Evolutionary conservation across 1,140 invertebrate species (phyloP), one percentile per base, ranked within the genome.

Genomic region (Nebria ingens): DNA sequence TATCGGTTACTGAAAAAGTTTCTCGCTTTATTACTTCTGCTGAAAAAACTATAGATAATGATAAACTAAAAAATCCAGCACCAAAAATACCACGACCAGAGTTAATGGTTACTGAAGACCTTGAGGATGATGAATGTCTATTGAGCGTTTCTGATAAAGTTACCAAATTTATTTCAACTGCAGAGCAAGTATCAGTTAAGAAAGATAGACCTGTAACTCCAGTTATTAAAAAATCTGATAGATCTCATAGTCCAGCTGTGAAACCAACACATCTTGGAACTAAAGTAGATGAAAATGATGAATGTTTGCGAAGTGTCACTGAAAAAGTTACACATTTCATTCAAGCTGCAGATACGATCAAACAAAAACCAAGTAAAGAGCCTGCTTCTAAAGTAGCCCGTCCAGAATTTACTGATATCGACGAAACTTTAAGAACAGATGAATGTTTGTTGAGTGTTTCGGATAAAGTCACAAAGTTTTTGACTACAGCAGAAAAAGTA

Each of bases 141-240:
- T 65, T 83, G 29, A 82, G 78, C 58, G 81, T 84, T 2, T 79
- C 81, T 57, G 77, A 83, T 55, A 84, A 83, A 70, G 81, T 82
- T 13, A 77, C 75, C 62, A 75, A 81, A 42, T 84, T 83, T 58
- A 70, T 82, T 38, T 76, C 74, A 60, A 79, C 78, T 22, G 79
- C 82, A 45, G 80, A 83, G 67, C 76, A 77, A 50, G 66, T 77
- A 4, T 6, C 40, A 45, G 17, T 17, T 17, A 45, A 0, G 78
- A 73, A 51, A 65, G 68, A 19, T 64, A 68, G 19, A 72, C 64
- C 17, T 58, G 60, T 21, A 59, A 73, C 62, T 60, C 71, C 38
- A 51, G 61, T n/a, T n/a, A n/a, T n/a, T n/a, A n/a, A n/a, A n/a
- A 64, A 52, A 58, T 13, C 25, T 6, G 15, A 25, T 21, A 25